Percentiles rank a stretch among this genome's conserved stretches.
Conservation (phyloP, 2,888 invertebrate genomes). For the Willowsia nigromaculata region DNA sequence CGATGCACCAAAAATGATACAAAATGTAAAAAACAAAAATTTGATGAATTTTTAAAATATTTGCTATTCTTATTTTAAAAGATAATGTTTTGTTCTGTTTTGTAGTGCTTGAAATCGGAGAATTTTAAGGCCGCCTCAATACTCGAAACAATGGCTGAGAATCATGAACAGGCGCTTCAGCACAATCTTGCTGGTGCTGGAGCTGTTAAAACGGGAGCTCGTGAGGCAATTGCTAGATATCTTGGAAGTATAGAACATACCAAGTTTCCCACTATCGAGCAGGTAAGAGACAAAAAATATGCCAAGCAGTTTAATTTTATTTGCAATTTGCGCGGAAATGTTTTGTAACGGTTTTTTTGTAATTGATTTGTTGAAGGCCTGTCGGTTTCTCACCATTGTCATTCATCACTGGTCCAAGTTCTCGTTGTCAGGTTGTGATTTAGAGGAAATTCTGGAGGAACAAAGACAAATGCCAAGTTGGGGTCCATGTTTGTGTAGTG, state of each 20-base stretch:
- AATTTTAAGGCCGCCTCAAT: constrained; percentile 82
- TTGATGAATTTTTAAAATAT: neutral
- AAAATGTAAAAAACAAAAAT: constrained; percentile 68
- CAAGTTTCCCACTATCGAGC: constrained; percentile 73
- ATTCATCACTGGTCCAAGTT: constrained; percentile 77
- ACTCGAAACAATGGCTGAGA: constrained; percentile 81
- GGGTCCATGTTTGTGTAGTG: constrained; percentile 75
- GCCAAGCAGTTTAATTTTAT: no score
- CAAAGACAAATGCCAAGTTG: constrained; percentile 72
- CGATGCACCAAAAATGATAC: constrained; percentile 72
- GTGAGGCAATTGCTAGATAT: constrained; percentile 73
- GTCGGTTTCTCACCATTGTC: constrained; percentile 76
- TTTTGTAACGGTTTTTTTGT: neutral
- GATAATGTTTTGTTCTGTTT: neutral
- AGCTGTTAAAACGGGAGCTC: constrained; percentile 52
- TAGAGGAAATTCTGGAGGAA: constrained; percentile 76
- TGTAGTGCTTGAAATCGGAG: constrained; percentile 80
- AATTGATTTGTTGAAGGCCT: constrained; percentile 69
- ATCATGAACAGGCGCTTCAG: constrained; percentile 80
- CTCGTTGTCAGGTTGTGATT: constrained; percentile 68
- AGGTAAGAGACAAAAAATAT: no score
- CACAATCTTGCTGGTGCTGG: constrained; percentile 78
- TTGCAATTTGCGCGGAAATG: no score
- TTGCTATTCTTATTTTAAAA: neutral
- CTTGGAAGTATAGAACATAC: constrained; percentile 68